Evolutionary conservation across 37 sponge, comb jelly and placozoan genomes (phyloP).

Genomic region (Eunapius fragilis): DNA sequence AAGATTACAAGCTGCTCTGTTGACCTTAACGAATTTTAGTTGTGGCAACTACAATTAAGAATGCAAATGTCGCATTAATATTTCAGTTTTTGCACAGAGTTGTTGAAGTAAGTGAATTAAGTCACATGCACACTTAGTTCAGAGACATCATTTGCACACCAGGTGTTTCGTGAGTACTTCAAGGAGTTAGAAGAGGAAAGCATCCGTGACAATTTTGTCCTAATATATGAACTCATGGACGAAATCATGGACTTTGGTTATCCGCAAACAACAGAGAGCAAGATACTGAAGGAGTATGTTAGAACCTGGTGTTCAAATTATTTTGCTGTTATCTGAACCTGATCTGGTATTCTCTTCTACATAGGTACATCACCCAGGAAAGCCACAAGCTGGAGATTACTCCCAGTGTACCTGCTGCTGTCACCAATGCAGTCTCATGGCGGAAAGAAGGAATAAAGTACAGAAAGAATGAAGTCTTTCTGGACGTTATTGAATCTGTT

Average conservation of each 20-base stretch:
- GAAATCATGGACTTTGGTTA: conserved; percentile 99
- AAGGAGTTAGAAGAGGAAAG: conserved; percentile 96
- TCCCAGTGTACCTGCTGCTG: conserved; percentile 92
- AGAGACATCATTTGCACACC: not conserved
- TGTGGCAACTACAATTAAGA: conserved; percentile 94
- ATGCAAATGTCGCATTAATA: conserved; percentile 96
- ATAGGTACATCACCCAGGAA: conserved; percentile 97
- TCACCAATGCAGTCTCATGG: conserved; percentile 99
- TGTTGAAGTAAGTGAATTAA: conserved; percentile 69
- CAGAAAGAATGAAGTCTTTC: conserved; percentile 97
- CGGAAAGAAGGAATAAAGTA: conserved; percentile 90
- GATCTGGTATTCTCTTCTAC: not conserved
- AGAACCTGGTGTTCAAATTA: not conserved
- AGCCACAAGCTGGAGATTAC: conserved; percentile 88
- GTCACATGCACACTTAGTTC: not conserved
- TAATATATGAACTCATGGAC: conserved; percentile 95
- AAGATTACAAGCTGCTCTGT: conserved; percentile 26
- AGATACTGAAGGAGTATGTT: conserved; percentile 92
- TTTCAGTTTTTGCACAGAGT: conserved; percentile 91
- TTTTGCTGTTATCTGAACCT: too few species aligned
- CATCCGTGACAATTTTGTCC: conserved; percentile 96
- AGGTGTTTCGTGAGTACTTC: conserved; percentile 95
- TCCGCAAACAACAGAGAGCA: conserved; percentile 97
- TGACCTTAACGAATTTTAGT: conserved; percentile 59
- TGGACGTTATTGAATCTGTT: conserved; percentile 96